Conservation (phyloP, 2,797 vertebrate species). For the Acomys russatus region DNA sequence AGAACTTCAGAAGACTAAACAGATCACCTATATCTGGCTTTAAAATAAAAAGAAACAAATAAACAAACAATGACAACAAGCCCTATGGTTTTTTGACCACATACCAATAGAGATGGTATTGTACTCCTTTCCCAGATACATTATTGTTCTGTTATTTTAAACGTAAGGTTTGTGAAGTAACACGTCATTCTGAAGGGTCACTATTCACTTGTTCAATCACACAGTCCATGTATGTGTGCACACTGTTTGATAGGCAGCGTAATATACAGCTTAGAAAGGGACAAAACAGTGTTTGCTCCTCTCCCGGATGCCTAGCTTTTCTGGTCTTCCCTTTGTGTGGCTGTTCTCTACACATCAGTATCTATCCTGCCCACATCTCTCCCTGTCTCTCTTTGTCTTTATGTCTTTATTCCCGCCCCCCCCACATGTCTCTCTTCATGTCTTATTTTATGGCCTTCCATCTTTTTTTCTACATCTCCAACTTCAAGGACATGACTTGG, state of each 20-base stretch:
- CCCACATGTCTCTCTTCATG: not conserved
- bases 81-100: not conserved
- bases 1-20: not conserved
- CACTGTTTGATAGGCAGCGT: not conserved
- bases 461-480: not conserved
- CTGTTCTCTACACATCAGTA: not conserved
- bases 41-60: not conserved
- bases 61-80: not conserved
- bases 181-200: not conserved
- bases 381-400: not conserved
- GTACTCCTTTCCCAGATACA: not conserved
- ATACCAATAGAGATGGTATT: not conserved
- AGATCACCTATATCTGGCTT: not conserved
- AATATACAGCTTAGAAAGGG: not conserved
- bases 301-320: not conserved
- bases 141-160: not conserved
- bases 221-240: not conserved
- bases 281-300: not conserved
- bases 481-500: not conserved
- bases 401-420: not conserved
- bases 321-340: not conserved
- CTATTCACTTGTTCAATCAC: not conserved
- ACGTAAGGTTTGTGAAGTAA: not conserved
- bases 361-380: not conserved
- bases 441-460: not conserved